Base-by-base conservation (phyloP, 2,113 vertebrate species). In the Labeo rohita region DNA sequence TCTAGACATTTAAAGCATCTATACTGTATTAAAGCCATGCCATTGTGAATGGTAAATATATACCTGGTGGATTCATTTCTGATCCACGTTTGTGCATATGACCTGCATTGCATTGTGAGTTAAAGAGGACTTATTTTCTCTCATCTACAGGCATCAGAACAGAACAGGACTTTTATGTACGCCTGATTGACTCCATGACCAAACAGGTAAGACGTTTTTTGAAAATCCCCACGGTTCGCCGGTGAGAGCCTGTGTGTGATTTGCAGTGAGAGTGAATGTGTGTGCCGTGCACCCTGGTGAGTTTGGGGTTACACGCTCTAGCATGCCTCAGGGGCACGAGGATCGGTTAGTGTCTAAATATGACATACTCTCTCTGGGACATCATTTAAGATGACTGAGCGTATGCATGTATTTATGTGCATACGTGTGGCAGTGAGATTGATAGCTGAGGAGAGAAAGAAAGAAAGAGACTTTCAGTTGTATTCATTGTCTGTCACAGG, bases 181-280 rank as follows among this genome's bases (percentile, higher is more conserved):
- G 97, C 15, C 95, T 99, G 91, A 99, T 99, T 84, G 97, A 98
- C 95, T 99, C 97, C 87, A 99, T 99, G 97, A 99, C 97, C 88
- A 99, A 99, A 94, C 97, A 98, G 96, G 97, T 98, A 94, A 93
- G 95, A 90, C n/a, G 15, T 84, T 85, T 21, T 83, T 83, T 81
- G 13, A 39, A 88, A 74, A 72, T 76, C 50, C 54, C 50, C 28
- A 50, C 34, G 84, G 4, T 18, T 54, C 59, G 77, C 59, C 52
- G 80, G 11, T 66, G 76, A 82, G 84, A 70, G 83, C 47, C n/a
- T 73, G 59, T 80, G 65, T 68, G 86, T 81, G 84, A 73, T 66
- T 73, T 21, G 45, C 66, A 61, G 63, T 45, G 56, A 84, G 80
- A 61, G 80, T 84, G 74, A 66, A 8, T 43, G 47, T 75, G 74